These are phyloP conservation scores for Carapus acus DNA, from an alignment of 2,797 vertebrate species.

Conservation along the genomic window DNA sequence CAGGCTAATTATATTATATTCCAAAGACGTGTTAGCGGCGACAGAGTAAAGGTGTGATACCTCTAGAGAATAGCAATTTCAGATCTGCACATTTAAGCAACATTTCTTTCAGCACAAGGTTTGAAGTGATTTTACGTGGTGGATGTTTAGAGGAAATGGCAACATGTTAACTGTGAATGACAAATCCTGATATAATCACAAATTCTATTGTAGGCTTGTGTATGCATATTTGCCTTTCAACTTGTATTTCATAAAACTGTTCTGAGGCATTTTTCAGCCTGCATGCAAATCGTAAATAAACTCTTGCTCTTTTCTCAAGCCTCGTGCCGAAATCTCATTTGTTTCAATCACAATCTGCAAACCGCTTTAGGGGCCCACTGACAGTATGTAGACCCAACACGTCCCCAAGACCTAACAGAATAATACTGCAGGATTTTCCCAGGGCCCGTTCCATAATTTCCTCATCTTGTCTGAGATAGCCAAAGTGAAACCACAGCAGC, in stretches of 20 bases:
- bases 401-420: too few relatives aligned
- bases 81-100: conserved; percentile 32
- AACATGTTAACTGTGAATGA: conserved; percentile 60
- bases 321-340: conserved; percentile 24
- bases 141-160: conserved; percentile 41
- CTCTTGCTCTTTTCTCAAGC: conserved; percentile 33
- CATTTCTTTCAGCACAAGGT: conserved; percentile 37
- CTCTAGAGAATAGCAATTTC: conserved; percentile 17
- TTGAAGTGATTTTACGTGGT: conserved; percentile 16
- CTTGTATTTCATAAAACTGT: conserved; percentile 55
- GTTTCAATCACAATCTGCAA: conserved; percentile 4
- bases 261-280: conserved; percentile 44
- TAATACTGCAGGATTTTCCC: too few relatives aligned
- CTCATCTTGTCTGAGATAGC: conserved; percentile 2
- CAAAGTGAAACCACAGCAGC: conserved; percentile 13
- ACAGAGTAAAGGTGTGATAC: conserved; percentile 25
- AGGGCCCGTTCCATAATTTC: too few relatives aligned
- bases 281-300: conserved; percentile 68
- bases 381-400: too few relatives aligned
- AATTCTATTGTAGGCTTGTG: conserved; percentile 45
- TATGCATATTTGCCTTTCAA: conserved; percentile 46
- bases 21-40: conserved; percentile 40
- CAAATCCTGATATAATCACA: conserved; percentile 43
- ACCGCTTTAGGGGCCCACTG: too few relatives aligned
- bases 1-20: conserved; percentile 54